Base-by-base conservation (phyloP, 2,797 vertebrate genomes). In the Lepus townsendii region DNA sequence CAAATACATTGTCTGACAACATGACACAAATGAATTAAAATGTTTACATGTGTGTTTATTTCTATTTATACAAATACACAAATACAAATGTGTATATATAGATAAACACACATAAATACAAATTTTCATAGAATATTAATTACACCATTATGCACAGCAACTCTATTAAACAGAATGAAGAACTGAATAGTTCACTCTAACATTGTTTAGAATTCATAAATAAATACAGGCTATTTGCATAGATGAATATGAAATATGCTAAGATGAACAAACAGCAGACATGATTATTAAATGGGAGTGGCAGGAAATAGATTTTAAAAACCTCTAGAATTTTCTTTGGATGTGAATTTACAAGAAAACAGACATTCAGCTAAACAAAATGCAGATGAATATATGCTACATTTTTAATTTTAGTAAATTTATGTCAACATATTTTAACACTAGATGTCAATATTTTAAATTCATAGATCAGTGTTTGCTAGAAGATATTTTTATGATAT, bases 391-490 rank as follows among this genome's bases (percentile, higher is more conserved):
- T 96, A 95, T 96, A 93, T 96, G 95, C 69, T 96, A 35, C 88
- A 89, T 69, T 96, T 96, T 97, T 96, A 97, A 97, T 97, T 97
- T 97, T 91, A 95, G 92, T 77, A 93, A 79, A 24, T 90, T 92
- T 95, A 83, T 94, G 93, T 97, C 94, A 97, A 97, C 96, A 96
- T 96, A 80, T 96, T 97, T 97, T 90, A 97, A 92, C 83, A 95
- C 88, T 97, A 91, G 57, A 95, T 96, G 95, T 96, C 97, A 97
- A 97, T 97, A 97, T 97, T 97, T 97, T 95, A 97, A 95, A 97
- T 86, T 97, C 90, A 73, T 69, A 96, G 75, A 92, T 35, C 52
- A 92, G 52, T 87, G 47, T 94, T 96, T 96, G 83, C 92, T 94
- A 30, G 95, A 96, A 95, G 90, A 89, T 88, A 91, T 91, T 93